phyloP scores from a whole-genome alignment of 2,113 vertebrate species.

The Oryzias curvinotus region DNA sequence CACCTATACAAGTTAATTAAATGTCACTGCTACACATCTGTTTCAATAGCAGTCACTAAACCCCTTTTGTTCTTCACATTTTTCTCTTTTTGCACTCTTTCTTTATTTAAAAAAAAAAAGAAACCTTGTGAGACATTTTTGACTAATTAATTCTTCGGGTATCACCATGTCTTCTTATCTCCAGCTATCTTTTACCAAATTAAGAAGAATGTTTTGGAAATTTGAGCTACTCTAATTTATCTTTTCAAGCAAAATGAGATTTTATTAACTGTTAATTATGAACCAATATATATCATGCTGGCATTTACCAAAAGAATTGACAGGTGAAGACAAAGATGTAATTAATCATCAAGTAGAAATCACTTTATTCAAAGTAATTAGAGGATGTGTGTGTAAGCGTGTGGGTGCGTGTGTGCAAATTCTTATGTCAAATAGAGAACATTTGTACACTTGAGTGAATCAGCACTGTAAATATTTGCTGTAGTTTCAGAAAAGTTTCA shows the following conservation, averaged over 20 bases:
- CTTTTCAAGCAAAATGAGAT: slow-evolving; percentile 17
- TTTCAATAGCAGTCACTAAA: slow-evolving; percentile 13
- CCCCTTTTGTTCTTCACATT: slow-evolving; percentile 9
- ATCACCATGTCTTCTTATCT: slow-evolving; percentile 12
- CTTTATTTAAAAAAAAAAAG: slow-evolving; percentile 26
- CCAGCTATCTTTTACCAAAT: slow-evolving; percentile 16
- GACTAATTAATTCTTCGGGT: slow-evolving; percentile 25
- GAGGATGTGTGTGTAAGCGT: background rate
- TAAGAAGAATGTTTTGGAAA: slow-evolving; percentile 11
- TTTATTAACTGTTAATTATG: slow-evolving; percentile 29
- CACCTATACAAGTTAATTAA: slow-evolving; percentile 40
- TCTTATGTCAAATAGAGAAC: too few relatives aligned
- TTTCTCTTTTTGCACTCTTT: slow-evolving; percentile 27
- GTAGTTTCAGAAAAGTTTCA: background rate
- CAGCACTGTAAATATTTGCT: slow-evolving; percentile 5
- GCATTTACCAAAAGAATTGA: slow-evolving; percentile 82
- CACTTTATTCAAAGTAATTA: slow-evolving; percentile 11
- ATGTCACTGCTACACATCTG: slow-evolving; percentile 31
- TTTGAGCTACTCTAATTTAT: slow-evolving; percentile 2
- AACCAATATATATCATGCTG: slow-evolving; percentile 16
- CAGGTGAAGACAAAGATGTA: slow-evolving; percentile 53
- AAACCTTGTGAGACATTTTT: slow-evolving; percentile 6
- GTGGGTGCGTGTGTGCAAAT: background rate
- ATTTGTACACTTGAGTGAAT: too few relatives aligned
- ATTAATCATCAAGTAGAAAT: slow-evolving; percentile 25